Percentiles rank a stretch among this genome's conserved stretches.
Evolutionary conservation across 2,888 invertebrate species (phyloP).

Genomic region (Epsilonema sp.): DNA sequence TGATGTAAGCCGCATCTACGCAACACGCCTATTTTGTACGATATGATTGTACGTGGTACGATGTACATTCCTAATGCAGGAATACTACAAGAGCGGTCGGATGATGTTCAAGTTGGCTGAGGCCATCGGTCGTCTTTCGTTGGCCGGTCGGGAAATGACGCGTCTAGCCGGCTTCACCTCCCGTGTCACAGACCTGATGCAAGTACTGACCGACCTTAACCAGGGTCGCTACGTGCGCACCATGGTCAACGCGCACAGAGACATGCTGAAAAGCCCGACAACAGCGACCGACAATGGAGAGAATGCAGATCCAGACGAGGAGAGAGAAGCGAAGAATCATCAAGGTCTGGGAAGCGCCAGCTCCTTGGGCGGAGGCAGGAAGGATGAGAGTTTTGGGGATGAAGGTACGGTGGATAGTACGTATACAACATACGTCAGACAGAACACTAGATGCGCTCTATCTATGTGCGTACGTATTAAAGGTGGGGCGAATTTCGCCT

Average conservation of each 20-base stretch:
- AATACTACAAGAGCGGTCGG: conserved; percentile 86
- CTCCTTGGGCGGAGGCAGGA: no score
- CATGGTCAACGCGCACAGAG: conserved; percentile 40
- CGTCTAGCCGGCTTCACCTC: conserved; percentile 81
- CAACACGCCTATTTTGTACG: no score
- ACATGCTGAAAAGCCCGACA: background rate
- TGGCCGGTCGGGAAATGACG: conserved; percentile 82
- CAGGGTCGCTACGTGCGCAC: conserved; percentile 47
- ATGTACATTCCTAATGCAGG: no score
- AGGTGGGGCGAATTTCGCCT: no score
- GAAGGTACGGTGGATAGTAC: no score
- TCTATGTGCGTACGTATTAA: no score
- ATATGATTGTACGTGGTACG: no score
- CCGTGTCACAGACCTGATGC: conserved; percentile 65
- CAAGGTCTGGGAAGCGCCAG: conserved; percentile 15
- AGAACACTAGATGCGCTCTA: no score
- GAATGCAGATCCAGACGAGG: background rate
- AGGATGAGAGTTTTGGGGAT: no score
- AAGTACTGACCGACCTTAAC: conserved; percentile 50
- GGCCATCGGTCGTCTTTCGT: conserved; percentile 77
- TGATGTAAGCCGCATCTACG: no score
- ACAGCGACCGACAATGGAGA: background rate
- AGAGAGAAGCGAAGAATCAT: conserved; percentile 12
- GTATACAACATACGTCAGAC: no score
- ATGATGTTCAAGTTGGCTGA: conserved; percentile 90